Evolutionary conservation across 53 echinoderm and acorn worm species (phyloP), one percentile per base, ranked within the genome.

Genomic region (Echinometra lucunter): DNA sequence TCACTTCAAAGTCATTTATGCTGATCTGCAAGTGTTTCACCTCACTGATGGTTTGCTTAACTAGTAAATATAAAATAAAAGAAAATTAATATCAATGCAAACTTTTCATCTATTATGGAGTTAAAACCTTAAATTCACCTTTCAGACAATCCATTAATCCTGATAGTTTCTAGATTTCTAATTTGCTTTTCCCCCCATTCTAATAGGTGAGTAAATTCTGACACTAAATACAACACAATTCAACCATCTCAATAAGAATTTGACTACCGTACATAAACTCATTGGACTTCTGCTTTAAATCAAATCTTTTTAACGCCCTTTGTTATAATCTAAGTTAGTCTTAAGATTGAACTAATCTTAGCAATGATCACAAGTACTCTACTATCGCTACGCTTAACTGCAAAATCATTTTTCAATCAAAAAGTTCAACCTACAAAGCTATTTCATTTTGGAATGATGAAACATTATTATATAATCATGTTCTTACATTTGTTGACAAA

Each of bases 401-500:
- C 53, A 53, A 53, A 53, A 13, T 53, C 53, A 53, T 53, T 53
- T 53, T 53, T 53, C 53, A 53, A 11, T 53, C 13, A 53, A 0
- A n/a, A n/a, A 11, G 8, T 53, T 53, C 53, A 53, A 53, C 53
- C 8, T 53, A 30, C 70, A 70, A 70, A 13, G 15, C 72, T 15
- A 60, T 19, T 23, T 60, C 25, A 25, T 25, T 63, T 63, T 4
- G 63, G 27, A 60, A 60, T 34, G 70, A 70, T 32, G 70, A 35
- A 72, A 35, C 21, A 27, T 2, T n/a, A 8, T 0, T 35, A 35
- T 72, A 45, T 40, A n/a, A n/a, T n/a, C n/a, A n/a, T n/a, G n/a
- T n/a, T n/a, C 97, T 97, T 95, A 97, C 97, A 96, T 82, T 96
- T 97, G n/a, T 66, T 88, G 0, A 97, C 96, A 96, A 97, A 97